Conservation (phyloP, 2,113 vertebrate species). For the Notarius lentiginosus region DNA sequence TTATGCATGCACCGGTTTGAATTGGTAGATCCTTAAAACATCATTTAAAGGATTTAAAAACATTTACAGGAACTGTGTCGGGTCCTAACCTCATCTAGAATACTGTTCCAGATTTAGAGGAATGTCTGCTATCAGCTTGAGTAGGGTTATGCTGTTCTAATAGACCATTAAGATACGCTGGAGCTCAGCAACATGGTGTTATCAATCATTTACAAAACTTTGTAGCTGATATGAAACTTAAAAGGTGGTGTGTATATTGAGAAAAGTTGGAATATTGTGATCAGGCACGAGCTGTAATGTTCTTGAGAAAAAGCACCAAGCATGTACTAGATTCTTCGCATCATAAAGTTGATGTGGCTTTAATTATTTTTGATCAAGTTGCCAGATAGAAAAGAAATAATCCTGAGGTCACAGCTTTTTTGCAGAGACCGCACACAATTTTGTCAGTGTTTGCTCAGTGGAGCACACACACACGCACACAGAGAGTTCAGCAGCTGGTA, state of each 20-base stretch:
- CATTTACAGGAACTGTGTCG: too few species aligned
- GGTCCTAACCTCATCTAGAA: too few species aligned
- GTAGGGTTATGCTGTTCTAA: not conserved
- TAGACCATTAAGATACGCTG: not conserved
- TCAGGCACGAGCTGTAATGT: not conserved
- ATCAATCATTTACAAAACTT: not conserved
- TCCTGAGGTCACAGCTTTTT: not conserved
- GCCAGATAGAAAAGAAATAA: not conserved
- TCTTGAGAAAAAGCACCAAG: not conserved
- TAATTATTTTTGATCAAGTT: not conserved
- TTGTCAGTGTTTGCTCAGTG: slow-evolving; percentile 29
- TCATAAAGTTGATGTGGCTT: not conserved
- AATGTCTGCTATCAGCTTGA: not conserved
- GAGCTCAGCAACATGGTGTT: not conserved
- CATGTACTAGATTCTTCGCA: not conserved
- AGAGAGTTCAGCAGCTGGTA: slow-evolving; percentile 38
- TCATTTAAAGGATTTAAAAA: not conserved
- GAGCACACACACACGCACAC: slow-evolving; percentile 14
- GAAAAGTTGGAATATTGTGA: not conserved
- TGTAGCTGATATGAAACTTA: too few species aligned
- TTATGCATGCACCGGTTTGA: not conserved
- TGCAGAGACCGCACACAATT: slow-evolving; percentile 31
- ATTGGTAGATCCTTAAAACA: not conserved
- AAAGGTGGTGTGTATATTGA: not conserved
- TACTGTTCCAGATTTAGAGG: too few species aligned